phyloP scores from a whole-genome alignment of 2,888 invertebrate species.

The Chaetogeoica ovagalla region DNA sequence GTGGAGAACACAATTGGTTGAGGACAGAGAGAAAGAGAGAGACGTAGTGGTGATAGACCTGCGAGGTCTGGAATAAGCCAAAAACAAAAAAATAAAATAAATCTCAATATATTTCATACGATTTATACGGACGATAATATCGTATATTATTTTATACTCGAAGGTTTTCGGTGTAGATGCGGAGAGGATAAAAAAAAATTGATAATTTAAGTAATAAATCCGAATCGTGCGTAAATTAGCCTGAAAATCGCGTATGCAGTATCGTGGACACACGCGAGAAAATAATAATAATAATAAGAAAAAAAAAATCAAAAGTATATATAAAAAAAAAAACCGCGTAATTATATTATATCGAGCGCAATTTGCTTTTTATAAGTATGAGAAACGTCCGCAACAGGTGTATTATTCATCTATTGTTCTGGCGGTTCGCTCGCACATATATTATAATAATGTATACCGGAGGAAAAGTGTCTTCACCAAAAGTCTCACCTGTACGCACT shows the following conservation, averaged over 20 bases:
- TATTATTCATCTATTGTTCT: conserved; percentile 48
- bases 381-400: conserved; percentile 48
- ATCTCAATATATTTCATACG: background rate
- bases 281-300: no score
- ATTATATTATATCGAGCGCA: conserved; percentile 28
- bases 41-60: no score
- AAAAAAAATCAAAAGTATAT: conserved; percentile 47
- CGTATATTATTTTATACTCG: background rate
- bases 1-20: no score
- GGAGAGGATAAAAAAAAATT: conserved; percentile 10
- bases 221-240: conserved; percentile 12
- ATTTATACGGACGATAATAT: background rate
- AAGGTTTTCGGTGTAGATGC: background rate
- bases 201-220: background rate
- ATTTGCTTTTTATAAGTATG: conserved; percentile 50
- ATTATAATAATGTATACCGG: conserved; percentile 21
- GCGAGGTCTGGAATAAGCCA: no score
- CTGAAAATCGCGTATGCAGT: conserved; percentile 21
- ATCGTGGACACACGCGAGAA: no score
- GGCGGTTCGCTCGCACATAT: conserved; percentile 47
- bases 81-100: no score
- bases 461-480: conserved; percentile 52
- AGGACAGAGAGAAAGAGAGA: no score
- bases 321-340: conserved; percentile 8
- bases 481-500: conserved; percentile 49